Conservation (phyloP, 2,888 invertebrate species). For the Psylliodes chrysocephalus region DNA sequence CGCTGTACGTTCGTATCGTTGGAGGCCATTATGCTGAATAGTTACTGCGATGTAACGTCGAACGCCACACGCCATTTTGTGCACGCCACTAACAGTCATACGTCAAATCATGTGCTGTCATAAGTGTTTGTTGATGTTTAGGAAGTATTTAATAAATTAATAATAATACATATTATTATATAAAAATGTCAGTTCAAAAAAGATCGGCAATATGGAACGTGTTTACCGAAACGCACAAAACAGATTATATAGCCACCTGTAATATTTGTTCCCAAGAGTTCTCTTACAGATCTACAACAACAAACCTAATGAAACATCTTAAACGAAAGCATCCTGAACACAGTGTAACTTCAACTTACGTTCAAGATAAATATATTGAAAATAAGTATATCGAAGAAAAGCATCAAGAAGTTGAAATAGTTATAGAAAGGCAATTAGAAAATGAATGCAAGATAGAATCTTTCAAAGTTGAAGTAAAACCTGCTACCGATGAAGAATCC, state of each 20-base stretch:
- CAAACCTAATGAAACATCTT: constrained; percentile 25
- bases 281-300: constrained; percentile 26
- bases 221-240: constrained; percentile 26
- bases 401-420: constrained; percentile 19
- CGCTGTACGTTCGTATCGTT: neutral
- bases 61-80: too few relatives aligned
- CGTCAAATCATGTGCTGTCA: neutral
- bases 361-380: too few relatives aligned
- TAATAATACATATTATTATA: neutral
- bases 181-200: constrained; percentile 11
- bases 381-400: too few relatives aligned
- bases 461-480: constrained; percentile 25
- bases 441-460: constrained; percentile 7
- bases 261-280: constrained; percentile 27
- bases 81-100: neutral
- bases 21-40: neutral
- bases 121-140: constrained; percentile 21
- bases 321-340: constrained; percentile 20
- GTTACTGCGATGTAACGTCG: neutral
- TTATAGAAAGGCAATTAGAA: constrained; percentile 23
- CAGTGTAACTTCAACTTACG: constrained; percentile 4
- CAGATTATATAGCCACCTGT: constrained; percentile 26
- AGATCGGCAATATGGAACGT: constrained; percentile 27
- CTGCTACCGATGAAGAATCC: constrained; percentile 5
- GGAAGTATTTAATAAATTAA: neutral